Percentiles rank a stretch among this genome's conserved stretches.
phyloP scores from a whole-genome alignment of 2,888 invertebrate genomes.

The Coenonympha arcania region DNA sequence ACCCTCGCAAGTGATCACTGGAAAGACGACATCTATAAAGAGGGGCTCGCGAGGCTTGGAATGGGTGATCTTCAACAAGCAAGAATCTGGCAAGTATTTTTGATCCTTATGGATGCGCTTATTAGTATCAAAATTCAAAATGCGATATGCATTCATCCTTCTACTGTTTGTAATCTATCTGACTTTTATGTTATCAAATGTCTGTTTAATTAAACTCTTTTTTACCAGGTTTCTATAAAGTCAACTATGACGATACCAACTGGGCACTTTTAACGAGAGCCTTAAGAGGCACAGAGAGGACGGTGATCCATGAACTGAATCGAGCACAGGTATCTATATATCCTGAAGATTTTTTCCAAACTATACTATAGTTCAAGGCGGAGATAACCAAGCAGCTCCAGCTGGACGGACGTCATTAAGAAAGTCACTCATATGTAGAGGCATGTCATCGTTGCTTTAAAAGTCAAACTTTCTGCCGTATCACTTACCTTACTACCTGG shows the following conservation, averaged over 20 bases:
- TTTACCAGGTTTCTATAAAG: conserved; percentile 74
- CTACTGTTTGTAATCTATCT: no score
- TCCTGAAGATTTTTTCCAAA: neutral
- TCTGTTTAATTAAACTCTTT: neutral
- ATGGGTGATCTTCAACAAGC: conserved; percentile 78
- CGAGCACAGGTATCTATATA: conserved; percentile 69
- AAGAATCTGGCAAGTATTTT: conserved; percentile 66
- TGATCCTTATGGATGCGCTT: conserved; percentile 2
- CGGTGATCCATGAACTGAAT: conserved; percentile 74
- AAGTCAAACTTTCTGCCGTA: no score
- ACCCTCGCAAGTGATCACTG: conserved; percentile 48
- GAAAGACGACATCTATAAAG: conserved; percentile 34
- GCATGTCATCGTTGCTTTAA: no score
- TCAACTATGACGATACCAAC: conserved; percentile 74
- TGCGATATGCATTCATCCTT: no score
- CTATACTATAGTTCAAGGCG: no score
- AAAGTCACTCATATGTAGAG: no score
- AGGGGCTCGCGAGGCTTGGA: conserved; percentile 50
- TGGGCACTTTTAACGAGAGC: conserved; percentile 73
- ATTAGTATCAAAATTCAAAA: no score
- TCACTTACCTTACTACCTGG: no score
- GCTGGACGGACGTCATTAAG: no score
- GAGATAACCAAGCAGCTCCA: no score
- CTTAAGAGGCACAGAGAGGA: conserved; percentile 53
- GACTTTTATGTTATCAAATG: no score